A percentile compares a stretch with the other conserved stretches of the same genome.
These are phyloP conservation scores for Kryphioiulus occultus DNA, from an alignment of 2,888 invertebrate genomes.

Conservation along the genomic window DNA sequence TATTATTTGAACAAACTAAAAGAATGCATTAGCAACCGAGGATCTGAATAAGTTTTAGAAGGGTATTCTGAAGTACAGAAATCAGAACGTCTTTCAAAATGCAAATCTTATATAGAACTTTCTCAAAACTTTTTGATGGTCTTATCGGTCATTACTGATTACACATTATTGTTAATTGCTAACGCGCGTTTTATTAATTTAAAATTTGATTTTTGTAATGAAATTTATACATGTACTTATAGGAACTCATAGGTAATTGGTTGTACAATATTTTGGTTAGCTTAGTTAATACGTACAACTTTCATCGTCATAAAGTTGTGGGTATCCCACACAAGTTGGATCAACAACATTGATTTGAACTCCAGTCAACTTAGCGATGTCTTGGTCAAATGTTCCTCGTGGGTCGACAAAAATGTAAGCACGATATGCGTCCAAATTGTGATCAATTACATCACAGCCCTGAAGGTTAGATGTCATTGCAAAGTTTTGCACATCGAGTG, in stretches of 20 bases:
- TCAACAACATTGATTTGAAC: conserved; percentile 27
- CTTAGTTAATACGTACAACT: conserved; percentile 69
- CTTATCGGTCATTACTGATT: too few relatives aligned
- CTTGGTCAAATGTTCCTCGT: not conserved
- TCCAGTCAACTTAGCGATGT: not conserved
- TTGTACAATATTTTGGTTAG: too few relatives aligned
- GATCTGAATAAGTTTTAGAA: too few relatives aligned
- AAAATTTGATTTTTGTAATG: too few relatives aligned
- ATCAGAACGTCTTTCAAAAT: too few relatives aligned
- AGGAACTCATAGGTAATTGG: too few relatives aligned
- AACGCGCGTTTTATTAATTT: too few relatives aligned
- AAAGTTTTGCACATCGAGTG: conserved; percentile 47
- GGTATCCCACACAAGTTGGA: conserved; percentile 71
- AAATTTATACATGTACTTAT: too few relatives aligned
- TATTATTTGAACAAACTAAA: not conserved
- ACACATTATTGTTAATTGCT: too few relatives aligned
- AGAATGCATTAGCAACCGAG: conserved; percentile 6
- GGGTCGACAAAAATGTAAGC: conserved; percentile 48
- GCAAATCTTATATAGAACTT: too few relatives aligned
- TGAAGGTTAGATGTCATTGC: conserved; percentile 28
- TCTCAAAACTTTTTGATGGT: too few relatives aligned
- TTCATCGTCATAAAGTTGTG: conserved; percentile 76
- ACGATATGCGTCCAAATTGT: conserved; percentile 65
- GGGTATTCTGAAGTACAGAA: too few relatives aligned
- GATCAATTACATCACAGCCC: conserved; percentile 67